phyloP scores from a whole-genome alignment of 2,113 vertebrate genomes.

The Amphiprion percula region DNA sequence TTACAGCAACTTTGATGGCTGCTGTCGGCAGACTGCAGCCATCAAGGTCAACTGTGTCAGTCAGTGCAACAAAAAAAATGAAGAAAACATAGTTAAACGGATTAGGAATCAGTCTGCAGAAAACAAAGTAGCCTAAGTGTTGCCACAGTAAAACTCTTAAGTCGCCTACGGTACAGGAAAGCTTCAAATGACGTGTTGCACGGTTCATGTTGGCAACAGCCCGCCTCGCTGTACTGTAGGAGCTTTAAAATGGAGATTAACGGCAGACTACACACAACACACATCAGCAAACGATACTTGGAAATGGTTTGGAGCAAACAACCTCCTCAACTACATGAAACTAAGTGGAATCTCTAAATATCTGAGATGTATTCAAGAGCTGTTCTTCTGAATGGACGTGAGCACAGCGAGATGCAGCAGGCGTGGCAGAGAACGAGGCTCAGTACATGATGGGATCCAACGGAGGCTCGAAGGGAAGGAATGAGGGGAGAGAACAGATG shows the following conservation, averaged over 20 bases:
- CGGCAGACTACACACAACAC: conserved; percentile 43
- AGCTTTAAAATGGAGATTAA: background rate
- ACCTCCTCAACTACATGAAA: background rate
- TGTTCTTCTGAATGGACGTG: background rate
- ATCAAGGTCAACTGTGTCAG: conserved; percentile 45
- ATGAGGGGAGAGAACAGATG: background rate
- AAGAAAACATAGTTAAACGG: conserved; percentile 14
- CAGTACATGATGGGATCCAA: background rate
- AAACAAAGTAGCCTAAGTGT: conserved; percentile 5
- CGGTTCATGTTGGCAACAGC: background rate
- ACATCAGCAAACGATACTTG: conserved; percentile 19
- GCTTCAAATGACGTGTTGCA: background rate
- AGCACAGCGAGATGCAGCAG: conserved; percentile 3
- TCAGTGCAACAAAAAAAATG: conserved; percentile 53
- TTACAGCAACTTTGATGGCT: conserved; percentile 4
- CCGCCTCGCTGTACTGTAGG: conserved; percentile 9
- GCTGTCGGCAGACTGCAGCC: conserved; percentile 28
- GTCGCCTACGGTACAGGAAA: conserved; percentile 16
- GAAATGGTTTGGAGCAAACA: conserved; percentile 16
- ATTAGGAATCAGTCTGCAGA: conserved; percentile 14
- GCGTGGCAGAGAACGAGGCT: conserved; percentile 9
- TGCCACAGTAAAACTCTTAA: background rate
- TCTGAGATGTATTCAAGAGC: background rate
- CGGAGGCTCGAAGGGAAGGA: background rate
- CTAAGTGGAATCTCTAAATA: background rate